These are phyloP conservation scores for Hybognathus amarus DNA, from an alignment of 2,797 vertebrate genomes.

Conservation along the genomic window DNA sequence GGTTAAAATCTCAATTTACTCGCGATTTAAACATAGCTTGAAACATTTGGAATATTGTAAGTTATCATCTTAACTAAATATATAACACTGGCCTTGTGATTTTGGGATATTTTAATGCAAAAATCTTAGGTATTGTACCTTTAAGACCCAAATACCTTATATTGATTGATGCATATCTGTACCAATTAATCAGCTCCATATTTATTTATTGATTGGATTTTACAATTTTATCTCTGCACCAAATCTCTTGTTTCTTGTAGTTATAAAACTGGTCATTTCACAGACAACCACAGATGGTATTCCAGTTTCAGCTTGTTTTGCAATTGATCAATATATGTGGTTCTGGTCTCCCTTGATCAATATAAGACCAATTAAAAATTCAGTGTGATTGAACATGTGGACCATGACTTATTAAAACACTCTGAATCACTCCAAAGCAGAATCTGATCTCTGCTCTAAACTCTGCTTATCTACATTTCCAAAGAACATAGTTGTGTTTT, in stretches of 20 bases:
- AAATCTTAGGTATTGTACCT: too few relatives aligned
- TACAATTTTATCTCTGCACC: background rate
- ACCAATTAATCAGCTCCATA: background rate
- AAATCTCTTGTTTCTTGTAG: conserved; percentile 29
- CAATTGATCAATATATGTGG: conserved; percentile 67
- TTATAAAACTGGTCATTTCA: conserved; percentile 49
- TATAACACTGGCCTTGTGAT: too few relatives aligned
- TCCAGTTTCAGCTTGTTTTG: conserved; percentile 55
- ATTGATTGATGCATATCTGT: background rate
- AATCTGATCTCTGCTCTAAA: background rate
- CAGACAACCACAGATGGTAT: conserved; percentile 15
- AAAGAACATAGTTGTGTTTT: background rate
- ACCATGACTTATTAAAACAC: background rate
- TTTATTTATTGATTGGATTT: conserved; percentile 4
- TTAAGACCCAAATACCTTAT: background rate
- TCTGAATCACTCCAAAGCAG: background rate
- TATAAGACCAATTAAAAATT: conserved; percentile 63
- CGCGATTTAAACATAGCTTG: too few relatives aligned
- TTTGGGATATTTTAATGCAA: too few relatives aligned
- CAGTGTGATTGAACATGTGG: background rate
- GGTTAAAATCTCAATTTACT: too few relatives aligned
- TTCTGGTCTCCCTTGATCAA: conserved; percentile 62
- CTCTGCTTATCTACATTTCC: background rate
- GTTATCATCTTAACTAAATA: too few relatives aligned
- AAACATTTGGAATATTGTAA: too few relatives aligned